phyloP scores from a whole-genome alignment of 2,888 invertebrate genomes.

The Tachina grossa region DNA sequence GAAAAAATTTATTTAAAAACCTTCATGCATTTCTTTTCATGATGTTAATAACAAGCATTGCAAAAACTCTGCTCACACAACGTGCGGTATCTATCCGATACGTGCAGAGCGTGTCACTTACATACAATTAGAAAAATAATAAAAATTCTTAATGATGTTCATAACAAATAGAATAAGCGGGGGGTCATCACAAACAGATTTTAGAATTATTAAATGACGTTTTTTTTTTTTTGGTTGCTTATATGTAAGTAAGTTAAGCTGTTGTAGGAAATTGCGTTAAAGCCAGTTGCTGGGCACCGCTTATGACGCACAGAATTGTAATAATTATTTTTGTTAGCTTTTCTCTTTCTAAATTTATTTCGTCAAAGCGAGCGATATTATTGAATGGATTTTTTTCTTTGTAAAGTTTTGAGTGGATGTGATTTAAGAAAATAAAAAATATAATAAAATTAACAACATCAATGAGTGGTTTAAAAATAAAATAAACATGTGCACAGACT shows the following conservation, averaged over 20 bases:
- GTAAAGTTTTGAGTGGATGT: not conserved
- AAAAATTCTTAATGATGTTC: slow-evolving; percentile 18
- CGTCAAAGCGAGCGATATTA: slow-evolving; percentile 41
- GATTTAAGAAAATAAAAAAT: not conserved
- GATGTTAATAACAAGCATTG: not conserved
- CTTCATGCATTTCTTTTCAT: not conserved
- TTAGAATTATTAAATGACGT: slow-evolving; percentile 42
- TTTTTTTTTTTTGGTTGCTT: slow-evolving; percentile 1
- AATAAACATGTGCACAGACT: too few relatives aligned
- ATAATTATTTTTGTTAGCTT: slow-evolving; percentile 42
- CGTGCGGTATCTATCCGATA: not conserved
- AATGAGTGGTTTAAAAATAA: too few relatives aligned
- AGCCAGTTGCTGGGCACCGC: slow-evolving; percentile 29
- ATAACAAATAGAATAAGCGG: slow-evolving; percentile 27
- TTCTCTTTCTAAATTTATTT: not conserved
- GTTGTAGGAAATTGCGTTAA: slow-evolving; percentile 10
- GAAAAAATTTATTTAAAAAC: too few relatives aligned
- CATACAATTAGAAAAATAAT: slow-evolving; percentile 30
- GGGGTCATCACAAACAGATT: slow-evolving; percentile 66
- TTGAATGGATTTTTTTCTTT: not conserved
- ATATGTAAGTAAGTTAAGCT: not conserved
- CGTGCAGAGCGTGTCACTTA: slow-evolving; percentile 27
- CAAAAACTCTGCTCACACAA: not conserved
- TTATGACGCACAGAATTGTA: slow-evolving; percentile 64
- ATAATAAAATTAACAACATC: too few relatives aligned